Base-by-base conservation (phyloP, 2,113 vertebrate genomes). In the Brachionichthys hirsutus region DNA sequence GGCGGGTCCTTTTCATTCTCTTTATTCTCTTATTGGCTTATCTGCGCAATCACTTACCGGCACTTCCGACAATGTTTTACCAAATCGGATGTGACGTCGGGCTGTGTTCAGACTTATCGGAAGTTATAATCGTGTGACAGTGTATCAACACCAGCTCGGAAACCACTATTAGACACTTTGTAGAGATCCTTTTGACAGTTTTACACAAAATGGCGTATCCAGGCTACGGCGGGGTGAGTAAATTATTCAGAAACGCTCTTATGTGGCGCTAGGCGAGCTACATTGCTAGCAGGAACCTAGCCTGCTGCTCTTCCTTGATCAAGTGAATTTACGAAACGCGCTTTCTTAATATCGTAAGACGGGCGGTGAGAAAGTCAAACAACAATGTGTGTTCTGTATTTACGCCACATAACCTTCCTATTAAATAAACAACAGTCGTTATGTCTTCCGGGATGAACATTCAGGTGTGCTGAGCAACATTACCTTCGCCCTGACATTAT, bases 171-270 rank as follows among this genome's bases (percentile, higher is more conserved):
- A 38, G 2, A 12, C 4, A 15, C 34, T 6, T 2, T 9, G 13
- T 2, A 17, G 10, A 44, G 12, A 9, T 1, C 16, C 18, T 20
- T 19, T 1, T 65, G 3, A 20, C 5, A 46, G 0, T 38, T 46
- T 46, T 45, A 12, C 6, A 14, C 2, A 2, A 24, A 44, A 89
- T 89, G 88, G 86, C 88, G 38, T 89, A 84, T 77, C 85, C 85
- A 15, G 85, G 85, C 48, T 88, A 87, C 72, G 84, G 86, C 6
- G 88, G 75, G 81, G 88, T 89, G 78, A 88, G 88, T 88, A 41
- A 20, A 46, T 2, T 0, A 30, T 0, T 6, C 0, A 1, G 4
- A 0, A 45, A 9, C 0, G 9, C 6, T 1, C 4, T 19, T 53
- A 38, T 11, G 4, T 9, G 0, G 9, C 0, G 34, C 22, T 24